Evolutionary conservation across 2,797 vertebrate species (phyloP).

Genomic region (Amniataba percoides): DNA sequence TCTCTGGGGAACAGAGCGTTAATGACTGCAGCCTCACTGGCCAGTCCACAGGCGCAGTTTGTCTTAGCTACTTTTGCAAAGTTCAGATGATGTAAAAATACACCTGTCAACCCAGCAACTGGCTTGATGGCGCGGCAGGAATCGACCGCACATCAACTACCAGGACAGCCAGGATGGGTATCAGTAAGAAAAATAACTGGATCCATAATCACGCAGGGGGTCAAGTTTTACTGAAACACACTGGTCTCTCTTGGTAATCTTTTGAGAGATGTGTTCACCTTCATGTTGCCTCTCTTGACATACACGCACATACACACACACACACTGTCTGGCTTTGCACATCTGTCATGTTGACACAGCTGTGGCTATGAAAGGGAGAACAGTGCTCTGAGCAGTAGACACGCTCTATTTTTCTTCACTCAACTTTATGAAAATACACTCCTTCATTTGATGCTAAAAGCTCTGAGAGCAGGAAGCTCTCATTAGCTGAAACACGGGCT

Average conservation of each 20-base stretch:
- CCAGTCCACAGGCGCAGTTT: constrained; percentile 42
- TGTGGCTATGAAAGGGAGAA: constrained; percentile 86
- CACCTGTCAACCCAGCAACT: constrained; percentile 51
- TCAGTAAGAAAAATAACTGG: constrained; percentile 47
- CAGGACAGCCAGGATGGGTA: background rate
- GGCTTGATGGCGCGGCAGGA: constrained; percentile 22
- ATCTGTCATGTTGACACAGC: constrained; percentile 88
- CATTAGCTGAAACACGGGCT: constrained; percentile 75
- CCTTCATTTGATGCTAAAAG: constrained; percentile 77
- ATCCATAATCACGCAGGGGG: constrained; percentile 32
- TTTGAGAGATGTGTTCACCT: constrained; percentile 56
- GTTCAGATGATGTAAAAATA: constrained; percentile 54
- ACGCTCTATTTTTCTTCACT: constrained; percentile 79
- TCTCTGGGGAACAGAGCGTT: constrained; percentile 43
- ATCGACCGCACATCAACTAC: constrained; percentile 21
- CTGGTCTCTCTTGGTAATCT: constrained; percentile 43
- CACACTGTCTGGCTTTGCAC: constrained; percentile 70
- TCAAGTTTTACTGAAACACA: constrained; percentile 37
- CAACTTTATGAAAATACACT: constrained; percentile 76
- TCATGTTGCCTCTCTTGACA: constrained; percentile 39
- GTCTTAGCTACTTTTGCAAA: constrained; percentile 57
- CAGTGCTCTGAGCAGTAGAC: constrained; percentile 73
- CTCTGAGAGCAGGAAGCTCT: constrained; percentile 74
- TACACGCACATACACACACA: constrained; percentile 27
- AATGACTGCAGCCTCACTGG: constrained; percentile 52